phyloP scores from a whole-genome alignment of 2,888 invertebrate genomes.

The Polyploca ridens region DNA sequence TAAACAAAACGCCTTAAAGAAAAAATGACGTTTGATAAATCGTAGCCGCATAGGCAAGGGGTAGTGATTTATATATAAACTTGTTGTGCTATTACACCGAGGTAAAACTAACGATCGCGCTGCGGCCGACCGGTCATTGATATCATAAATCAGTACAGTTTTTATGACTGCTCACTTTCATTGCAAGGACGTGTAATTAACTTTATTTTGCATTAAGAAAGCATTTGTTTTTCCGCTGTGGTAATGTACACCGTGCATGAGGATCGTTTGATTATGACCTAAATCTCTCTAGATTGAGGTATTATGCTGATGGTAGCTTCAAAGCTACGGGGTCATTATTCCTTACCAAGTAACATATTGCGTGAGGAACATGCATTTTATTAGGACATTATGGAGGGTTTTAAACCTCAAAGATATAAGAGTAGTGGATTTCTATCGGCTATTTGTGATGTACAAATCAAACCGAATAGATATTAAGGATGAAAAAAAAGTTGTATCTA shows the following conservation, averaged over 20 bases:
- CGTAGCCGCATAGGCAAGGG: constrained; percentile 30
- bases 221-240: not conserved
- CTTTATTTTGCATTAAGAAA: constrained; percentile 13
- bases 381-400: too few relatives aligned
- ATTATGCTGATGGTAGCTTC: too few relatives aligned
- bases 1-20: constrained; percentile 22
- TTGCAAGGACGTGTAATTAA: constrained; percentile 23
- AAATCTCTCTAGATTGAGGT: too few relatives aligned
- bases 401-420: too few relatives aligned
- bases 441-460: too few relatives aligned
- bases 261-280: not conserved
- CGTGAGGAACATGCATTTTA: too few relatives aligned
- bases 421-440: too few relatives aligned
- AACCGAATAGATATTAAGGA: too few relatives aligned
- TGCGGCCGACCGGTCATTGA: constrained; percentile 31
- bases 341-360: not conserved
- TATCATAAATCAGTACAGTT: constrained; percentile 24
- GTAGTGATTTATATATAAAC: constrained; percentile 42
- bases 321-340: too few relatives aligned
- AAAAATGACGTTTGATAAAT: constrained; percentile 41
- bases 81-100: constrained; percentile 31
- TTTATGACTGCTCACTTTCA: constrained; percentile 28
- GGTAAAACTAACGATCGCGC: constrained; percentile 34
- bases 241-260: not conserved
- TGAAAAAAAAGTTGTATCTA: too few relatives aligned